Conservation (phyloP, 2,888 invertebrate genomes). For the Hemicrepidius hirtus region DNA sequence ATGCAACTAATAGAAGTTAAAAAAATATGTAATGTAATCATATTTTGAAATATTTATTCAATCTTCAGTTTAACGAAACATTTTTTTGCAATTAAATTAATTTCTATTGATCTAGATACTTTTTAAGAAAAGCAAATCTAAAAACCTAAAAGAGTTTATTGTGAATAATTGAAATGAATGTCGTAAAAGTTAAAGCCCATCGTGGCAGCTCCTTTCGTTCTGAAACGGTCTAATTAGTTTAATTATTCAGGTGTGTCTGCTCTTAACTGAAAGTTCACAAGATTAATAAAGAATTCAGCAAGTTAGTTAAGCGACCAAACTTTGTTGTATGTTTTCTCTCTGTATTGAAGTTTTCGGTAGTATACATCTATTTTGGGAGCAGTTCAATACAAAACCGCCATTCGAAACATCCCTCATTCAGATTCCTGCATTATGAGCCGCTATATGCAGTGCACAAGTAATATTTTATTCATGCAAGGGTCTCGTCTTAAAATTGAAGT, state of each 20-base stretch:
- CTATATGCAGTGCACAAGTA: conserved; percentile 31
- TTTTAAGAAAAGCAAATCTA: no score
- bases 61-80: no score
- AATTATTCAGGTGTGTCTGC: neutral
- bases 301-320: neutral
- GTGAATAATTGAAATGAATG: no score
- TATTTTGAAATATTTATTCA: no score
- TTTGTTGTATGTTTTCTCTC: neutral
- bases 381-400: neutral
- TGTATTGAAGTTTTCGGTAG: neutral
- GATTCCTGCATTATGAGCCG: conserved; percentile 27
- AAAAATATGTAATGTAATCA: no score
- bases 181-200: neutral
- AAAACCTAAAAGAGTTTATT: no score
- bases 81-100: no score
- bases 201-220: neutral
- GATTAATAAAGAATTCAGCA: neutral
- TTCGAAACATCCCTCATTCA: conserved; percentile 12
- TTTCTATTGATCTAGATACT: no score
- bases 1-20: no score
- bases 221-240: conserved; percentile 6
- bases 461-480: conserved; percentile 38
- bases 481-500: conserved; percentile 34
- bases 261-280: neutral
- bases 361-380: neutral